Evolutionary conservation across 2,797 vertebrate species (phyloP), one percentile per base, ranked within the genome.

Genomic region (Helarctos malayanus): DNA sequence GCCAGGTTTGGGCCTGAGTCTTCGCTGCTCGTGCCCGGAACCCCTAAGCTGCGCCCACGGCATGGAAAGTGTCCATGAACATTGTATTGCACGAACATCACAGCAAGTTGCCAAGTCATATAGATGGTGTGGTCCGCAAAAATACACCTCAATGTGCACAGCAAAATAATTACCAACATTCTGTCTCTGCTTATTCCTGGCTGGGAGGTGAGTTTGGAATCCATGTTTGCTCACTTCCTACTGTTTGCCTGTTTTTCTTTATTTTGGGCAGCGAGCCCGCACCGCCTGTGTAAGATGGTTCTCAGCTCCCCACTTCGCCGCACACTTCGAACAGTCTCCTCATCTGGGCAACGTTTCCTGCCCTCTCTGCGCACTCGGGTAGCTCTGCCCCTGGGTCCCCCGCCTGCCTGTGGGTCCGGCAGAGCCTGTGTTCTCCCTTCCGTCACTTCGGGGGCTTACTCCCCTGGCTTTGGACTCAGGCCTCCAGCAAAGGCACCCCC

Each of bases 31-130:
- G 1, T 12, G 23, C 71, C 29, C 3, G 0, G 35, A 61, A 16
- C 11, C 18, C 5, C 49, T 29, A 15, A 14, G 7, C 78, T 49
- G 13, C 0, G 8, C 35, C 54, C 1, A 13, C 0, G 0, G 18
- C 5, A 0, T 19, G 5, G 54, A 15, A 47, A 71, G 19, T 6
- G 61, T 84, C 23, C 32, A 52, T 1, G 19, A 23, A 57, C 23
- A 3, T 23, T 18, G 27, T 41, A 14, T 14, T 5, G 71, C 18
- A 1, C 0, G 7, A 61, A 47, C 14, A 1, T 71, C 79, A 38
- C 19, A 54, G 54, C 85, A 52, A 45, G 41, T 3, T 69, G 54
- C 16, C 59, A 29, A 52, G 65, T 35, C 23, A 57, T n/a, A 18
- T 27, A 45, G 35, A 69, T 2, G 4, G 4, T 12, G 23, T 38